A percentile compares a stretch with the other conserved stretches of the same genome.
Evolutionary conservation across 2,888 invertebrate genomes (phyloP).

Genomic region (Thereva nobilitata): DNA sequence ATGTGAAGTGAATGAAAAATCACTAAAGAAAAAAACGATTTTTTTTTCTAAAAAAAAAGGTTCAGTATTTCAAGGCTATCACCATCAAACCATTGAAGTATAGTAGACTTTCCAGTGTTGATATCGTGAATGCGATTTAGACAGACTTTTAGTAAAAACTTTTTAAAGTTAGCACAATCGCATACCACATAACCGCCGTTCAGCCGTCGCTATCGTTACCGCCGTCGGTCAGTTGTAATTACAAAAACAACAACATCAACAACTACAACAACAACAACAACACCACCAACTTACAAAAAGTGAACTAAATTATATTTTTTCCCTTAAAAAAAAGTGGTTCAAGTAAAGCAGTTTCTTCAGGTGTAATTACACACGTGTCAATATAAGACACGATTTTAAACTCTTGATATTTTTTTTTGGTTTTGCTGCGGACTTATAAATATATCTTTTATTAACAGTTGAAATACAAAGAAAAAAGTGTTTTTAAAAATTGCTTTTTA

Average conservation of each 20-base stretch:
- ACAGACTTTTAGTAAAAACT: constrained; percentile 14
- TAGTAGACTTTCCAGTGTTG: constrained; percentile 16
- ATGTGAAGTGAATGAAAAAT: constrained; percentile 32
- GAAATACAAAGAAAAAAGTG: too few relatives aligned
- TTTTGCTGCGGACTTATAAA: too few relatives aligned
- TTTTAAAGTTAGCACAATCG: constrained; percentile 17
- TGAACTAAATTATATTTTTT: constrained; percentile 15
- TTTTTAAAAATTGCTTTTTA: too few relatives aligned
- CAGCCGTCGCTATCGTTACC: constrained; percentile 16
- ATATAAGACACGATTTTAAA: neutral
- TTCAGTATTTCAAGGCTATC: constrained; percentile 33
- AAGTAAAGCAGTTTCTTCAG: constrained; percentile 13
- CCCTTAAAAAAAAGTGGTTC: constrained; percentile 23
- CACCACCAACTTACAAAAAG: constrained; percentile 17
- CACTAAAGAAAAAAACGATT: neutral
- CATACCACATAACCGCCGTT: constrained; percentile 1
- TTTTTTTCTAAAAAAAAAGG: neutral
- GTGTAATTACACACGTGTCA: constrained; percentile 3
- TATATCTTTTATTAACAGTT: too few relatives aligned
- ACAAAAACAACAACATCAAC: neutral
- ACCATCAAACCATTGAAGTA: constrained; percentile 29
- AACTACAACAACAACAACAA: neutral
- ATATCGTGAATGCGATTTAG: constrained; percentile 31
- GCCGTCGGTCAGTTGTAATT: constrained; percentile 6
- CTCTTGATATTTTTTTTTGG: too few relatives aligned